Evolutionary conservation across 2,797 vertebrate species (phyloP).

Genomic region (Tokudaia tokunoshimensis): DNA sequence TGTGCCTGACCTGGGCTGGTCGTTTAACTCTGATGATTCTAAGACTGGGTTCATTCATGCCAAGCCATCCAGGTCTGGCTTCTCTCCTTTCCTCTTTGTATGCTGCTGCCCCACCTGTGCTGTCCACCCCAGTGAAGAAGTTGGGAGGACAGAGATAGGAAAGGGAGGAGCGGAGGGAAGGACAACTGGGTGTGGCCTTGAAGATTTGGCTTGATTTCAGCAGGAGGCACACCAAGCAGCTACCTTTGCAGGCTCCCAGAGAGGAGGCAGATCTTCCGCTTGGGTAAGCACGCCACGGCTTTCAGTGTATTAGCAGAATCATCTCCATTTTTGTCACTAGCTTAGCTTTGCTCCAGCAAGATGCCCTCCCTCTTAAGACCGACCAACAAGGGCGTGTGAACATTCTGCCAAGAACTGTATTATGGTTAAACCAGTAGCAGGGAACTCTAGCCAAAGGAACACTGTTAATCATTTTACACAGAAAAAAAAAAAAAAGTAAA

Average conservation of each 20-base stretch:
- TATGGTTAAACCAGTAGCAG: not conserved
- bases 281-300: conserved; percentile 71
- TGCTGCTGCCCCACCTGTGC: not conserved
- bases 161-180: not conserved
- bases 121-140: not conserved
- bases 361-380: conserved; percentile 60
- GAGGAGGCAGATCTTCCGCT: conserved; percentile 56
- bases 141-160: not conserved
- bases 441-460: not conserved
- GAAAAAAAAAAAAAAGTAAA: not conserved
- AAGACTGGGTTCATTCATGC: accelerated
- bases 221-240: conserved; percentile 76
- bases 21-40: not conserved
- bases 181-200: conserved; percentile 67
- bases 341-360: conserved; percentile 76
- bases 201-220: conserved; percentile 62
- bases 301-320: conserved; percentile 80
- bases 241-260: conserved; percentile 53
- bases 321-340: conserved; percentile 74
- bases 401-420: not conserved
- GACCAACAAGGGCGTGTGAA: conserved; percentile 6
- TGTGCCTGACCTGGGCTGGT: not conserved
- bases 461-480: not conserved
- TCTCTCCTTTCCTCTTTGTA: not conserved
- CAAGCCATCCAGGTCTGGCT: not conserved